These are phyloP conservation scores for Andrena chrysosceles DNA, from an alignment of 2,888 invertebrate genomes.

Conservation along the genomic window DNA sequence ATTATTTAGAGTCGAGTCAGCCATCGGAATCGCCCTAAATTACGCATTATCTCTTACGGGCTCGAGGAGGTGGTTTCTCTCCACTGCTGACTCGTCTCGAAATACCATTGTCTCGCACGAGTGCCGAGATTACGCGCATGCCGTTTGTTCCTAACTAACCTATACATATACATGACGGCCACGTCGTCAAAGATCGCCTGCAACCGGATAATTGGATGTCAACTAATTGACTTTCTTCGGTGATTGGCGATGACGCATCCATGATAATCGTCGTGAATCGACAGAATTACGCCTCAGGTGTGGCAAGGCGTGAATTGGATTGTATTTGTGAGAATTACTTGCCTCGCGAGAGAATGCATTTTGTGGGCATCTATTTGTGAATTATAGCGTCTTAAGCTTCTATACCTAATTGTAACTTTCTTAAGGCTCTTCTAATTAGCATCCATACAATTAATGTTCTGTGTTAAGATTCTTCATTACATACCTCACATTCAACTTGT, in stretches of 20 bases:
- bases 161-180: constrained; percentile 43
- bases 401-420: too few relatives aligned
- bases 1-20: constrained; percentile 69
- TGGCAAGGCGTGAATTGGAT: neutral
- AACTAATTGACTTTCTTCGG: constrained; percentile 44
- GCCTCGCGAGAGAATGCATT: constrained; percentile 1
- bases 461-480: too few relatives aligned
- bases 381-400: too few relatives aligned
- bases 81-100: constrained; percentile 65
- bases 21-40: constrained; percentile 63
- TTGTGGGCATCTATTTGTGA: neutral
- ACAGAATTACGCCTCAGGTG: constrained; percentile 28
- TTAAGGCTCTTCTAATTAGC: too few relatives aligned
- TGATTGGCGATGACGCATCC: constrained; percentile 42
- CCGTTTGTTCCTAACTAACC: constrained; percentile 50
- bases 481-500: too few relatives aligned
- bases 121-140: constrained; percentile 55
- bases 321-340: neutral
- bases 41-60: constrained; percentile 67
- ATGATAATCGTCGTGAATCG: constrained; percentile 52
- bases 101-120: constrained; percentile 58
- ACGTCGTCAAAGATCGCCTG: constrained; percentile 50
- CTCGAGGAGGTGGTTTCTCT: constrained; percentile 39
- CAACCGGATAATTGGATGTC: constrained; percentile 45
- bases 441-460: too few relatives aligned